Conservation (phyloP, 2,888 invertebrate species). For the Clitarchus hookeri region DNA sequence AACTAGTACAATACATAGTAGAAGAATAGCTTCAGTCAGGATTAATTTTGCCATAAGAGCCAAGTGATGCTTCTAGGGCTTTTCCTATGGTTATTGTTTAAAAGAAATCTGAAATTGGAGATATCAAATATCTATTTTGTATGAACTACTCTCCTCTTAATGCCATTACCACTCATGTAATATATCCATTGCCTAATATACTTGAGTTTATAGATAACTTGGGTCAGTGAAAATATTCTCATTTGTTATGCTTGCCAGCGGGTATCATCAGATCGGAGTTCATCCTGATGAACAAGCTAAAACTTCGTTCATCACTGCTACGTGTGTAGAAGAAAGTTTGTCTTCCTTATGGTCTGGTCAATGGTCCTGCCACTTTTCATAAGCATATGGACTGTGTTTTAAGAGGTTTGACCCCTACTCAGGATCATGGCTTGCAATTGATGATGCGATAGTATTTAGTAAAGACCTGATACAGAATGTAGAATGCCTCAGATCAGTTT, state of each 20-base stretch:
- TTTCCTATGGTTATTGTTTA: too few relatives aligned
- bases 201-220: background rate
- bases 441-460: background rate
- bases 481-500: background rate
- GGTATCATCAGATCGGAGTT: background rate
- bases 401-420: background rate
- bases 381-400: background rate
- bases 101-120: background rate
- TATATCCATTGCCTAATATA: background rate
- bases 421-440: background rate
- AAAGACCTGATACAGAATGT: background rate
- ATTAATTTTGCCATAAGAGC: too few relatives aligned
- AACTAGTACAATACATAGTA: too few relatives aligned
- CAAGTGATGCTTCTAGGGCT: too few relatives aligned
- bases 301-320: background rate
- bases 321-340: background rate
- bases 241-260: background rate
- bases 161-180: background rate
- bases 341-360: background rate
- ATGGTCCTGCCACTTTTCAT: background rate
- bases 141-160: background rate
- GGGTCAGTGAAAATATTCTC: background rate
- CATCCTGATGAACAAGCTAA: background rate
- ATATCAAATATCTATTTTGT: background rate
- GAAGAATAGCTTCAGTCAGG: too few relatives aligned